Conservation (phyloP, 2,888 invertebrate genomes). For the Ptychoptera contaminata region DNA sequence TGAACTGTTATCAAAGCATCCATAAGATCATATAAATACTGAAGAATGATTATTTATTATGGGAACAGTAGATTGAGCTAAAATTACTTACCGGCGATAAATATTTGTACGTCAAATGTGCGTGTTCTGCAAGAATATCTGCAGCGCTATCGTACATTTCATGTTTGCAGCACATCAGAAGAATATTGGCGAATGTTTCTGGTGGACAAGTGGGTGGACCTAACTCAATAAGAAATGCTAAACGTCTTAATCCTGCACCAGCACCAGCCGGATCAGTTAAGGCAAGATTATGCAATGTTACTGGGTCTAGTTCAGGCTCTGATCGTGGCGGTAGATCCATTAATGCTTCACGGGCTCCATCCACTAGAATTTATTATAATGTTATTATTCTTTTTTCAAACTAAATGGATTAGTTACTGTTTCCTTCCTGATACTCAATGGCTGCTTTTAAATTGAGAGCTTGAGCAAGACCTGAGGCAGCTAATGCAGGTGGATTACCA, state of each 20-base stretch:
- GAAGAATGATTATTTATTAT: slow-evolving; percentile 15
- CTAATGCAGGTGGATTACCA: slow-evolving; percentile 83
- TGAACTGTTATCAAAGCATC: slow-evolving; percentile 95
- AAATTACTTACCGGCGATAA: slow-evolving; percentile 55
- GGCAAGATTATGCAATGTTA: slow-evolving; percentile 94
- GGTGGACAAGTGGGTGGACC: slow-evolving; percentile 78
- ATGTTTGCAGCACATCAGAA: slow-evolving; percentile 90
- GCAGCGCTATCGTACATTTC: slow-evolving; percentile 96
- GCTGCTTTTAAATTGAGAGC: slow-evolving; percentile 98
- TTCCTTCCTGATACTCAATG: slow-evolving; percentile 87
- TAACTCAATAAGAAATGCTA: slow-evolving; percentile 87
- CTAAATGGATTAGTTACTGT: slow-evolving; percentile 38
- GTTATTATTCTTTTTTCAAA: not conserved
- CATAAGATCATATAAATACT: slow-evolving; percentile 86
- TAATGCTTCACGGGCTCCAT: slow-evolving; percentile 72
- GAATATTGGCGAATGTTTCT: slow-evolving; percentile 91
- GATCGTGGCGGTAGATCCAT: slow-evolving; percentile 84
- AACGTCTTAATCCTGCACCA: slow-evolving; percentile 64
- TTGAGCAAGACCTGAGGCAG: slow-evolving; percentile 93
- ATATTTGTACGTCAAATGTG: slow-evolving; percentile 90
- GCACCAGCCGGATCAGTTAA: slow-evolving; percentile 80
- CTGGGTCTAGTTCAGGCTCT: slow-evolving; percentile 94
- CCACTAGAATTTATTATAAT: slow-evolving; percentile 32
- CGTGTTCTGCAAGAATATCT: slow-evolving; percentile 93
- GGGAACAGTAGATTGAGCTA: not conserved